These are phyloP conservation scores for Agapostemon virescens DNA, from an alignment of 2,888 invertebrate species.

Conservation along the genomic window DNA sequence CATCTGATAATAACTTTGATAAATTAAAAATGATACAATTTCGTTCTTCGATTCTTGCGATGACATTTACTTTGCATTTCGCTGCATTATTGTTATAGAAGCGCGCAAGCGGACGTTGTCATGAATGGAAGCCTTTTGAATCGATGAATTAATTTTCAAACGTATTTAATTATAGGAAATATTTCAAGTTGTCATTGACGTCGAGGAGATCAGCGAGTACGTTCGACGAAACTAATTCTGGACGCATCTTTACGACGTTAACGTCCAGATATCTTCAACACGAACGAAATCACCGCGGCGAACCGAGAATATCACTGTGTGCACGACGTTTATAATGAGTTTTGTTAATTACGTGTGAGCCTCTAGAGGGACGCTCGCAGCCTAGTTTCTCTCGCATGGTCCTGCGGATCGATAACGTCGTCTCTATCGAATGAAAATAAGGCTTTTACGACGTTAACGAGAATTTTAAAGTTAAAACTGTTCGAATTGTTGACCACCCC, in stretches of 20 bases:
- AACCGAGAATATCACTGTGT: conserved; percentile 26
- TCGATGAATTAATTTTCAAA: background rate
- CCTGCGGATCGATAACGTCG: conserved; percentile 57
- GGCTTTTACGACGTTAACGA: conserved; percentile 42
- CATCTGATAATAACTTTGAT: too few species aligned
- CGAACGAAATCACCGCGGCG: conserved; percentile 34
- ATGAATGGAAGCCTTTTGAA: too few species aligned
- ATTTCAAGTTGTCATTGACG: background rate
- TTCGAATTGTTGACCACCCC: background rate
- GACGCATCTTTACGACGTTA: background rate
- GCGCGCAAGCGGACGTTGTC: too few species aligned
- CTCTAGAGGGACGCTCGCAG: conserved; percentile 48
- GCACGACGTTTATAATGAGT: conserved; percentile 71
- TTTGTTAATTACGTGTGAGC: conserved; percentile 71
- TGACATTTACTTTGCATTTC: too few species aligned
- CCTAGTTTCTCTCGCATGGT: conserved; percentile 37
- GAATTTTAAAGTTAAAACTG: conserved; percentile 45
- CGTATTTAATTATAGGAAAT: background rate
- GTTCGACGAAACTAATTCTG: background rate
- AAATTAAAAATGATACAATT: too few species aligned
- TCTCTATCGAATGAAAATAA: conserved; percentile 52
- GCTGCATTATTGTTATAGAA: too few species aligned
- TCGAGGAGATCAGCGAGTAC: background rate
- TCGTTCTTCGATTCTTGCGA: too few species aligned
- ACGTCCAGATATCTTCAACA: conserved; percentile 29